Conservation (phyloP, 2,113 vertebrate species). For the Cariama cristata region DNA sequence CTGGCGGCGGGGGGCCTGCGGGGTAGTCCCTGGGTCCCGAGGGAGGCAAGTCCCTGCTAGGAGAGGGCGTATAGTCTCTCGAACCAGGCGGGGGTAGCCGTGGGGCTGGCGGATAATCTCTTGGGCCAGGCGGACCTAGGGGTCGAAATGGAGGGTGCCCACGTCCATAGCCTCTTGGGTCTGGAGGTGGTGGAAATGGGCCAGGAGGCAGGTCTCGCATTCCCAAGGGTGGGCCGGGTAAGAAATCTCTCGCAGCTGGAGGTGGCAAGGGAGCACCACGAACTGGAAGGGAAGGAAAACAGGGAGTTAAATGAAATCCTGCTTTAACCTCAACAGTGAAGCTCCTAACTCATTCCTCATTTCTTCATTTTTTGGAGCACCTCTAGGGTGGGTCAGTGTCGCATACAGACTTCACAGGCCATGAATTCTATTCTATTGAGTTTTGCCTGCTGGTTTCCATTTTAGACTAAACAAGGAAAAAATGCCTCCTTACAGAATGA, state of each 20-base stretch:
- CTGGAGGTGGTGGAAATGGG: constrained; percentile 53
- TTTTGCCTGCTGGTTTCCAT: neutral
- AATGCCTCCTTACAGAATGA: neutral
- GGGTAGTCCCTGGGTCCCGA: constrained; percentile 54
- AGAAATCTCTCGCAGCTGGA: constrained; percentile 72
- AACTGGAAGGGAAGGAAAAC: constrained; percentile 37
- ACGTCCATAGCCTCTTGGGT: constrained; percentile 72
- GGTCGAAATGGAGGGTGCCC: constrained; percentile 72
- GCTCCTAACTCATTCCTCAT: neutral
- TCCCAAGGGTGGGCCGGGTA: constrained; percentile 68
- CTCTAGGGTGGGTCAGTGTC: neutral
- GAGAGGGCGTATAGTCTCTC: constrained; percentile 67
- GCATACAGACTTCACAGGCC: neutral
- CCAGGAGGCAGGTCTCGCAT: constrained; percentile 77
- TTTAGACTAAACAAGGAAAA: neutral
- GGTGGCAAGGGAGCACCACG: constrained; percentile 71
- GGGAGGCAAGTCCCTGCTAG: constrained; percentile 76
- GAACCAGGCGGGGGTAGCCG: constrained; percentile 61
- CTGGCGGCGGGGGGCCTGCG: neutral
- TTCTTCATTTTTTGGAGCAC: neutral
- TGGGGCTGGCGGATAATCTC: constrained; percentile 76
- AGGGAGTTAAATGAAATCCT: neutral
- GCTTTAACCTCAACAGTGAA: neutral
- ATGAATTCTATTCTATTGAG: neutral
- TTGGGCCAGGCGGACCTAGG: constrained; percentile 50